Conservation (phyloP, 2,888 invertebrate species). For the Nomada fabriciana region DNA sequence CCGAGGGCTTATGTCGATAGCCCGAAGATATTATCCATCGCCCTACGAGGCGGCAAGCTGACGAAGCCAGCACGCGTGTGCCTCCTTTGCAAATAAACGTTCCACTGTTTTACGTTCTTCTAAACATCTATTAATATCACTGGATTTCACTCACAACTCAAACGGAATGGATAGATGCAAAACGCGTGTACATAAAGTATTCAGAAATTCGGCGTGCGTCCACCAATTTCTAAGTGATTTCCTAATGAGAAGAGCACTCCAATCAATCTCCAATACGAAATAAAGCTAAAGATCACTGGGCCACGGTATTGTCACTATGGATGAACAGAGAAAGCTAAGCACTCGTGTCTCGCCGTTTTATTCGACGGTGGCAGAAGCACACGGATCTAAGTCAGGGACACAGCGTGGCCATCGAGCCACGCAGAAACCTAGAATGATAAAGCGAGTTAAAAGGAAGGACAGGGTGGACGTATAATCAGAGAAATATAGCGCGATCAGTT, state of each 20-base stretch:
- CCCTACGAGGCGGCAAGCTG: not conserved
- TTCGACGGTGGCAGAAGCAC: not conserved
- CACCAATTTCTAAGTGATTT: slow-evolving; percentile 3
- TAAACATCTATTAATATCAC: not conserved
- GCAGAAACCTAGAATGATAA: slow-evolving; percentile 42
- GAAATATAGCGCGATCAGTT: slow-evolving; percentile 38
- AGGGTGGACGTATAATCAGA: slow-evolving; percentile 47
- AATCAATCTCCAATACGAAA: not conserved
- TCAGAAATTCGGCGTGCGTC: slow-evolving; percentile 7
- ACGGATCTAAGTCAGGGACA: slow-evolving; percentile 49
- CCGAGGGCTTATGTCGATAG: not conserved
- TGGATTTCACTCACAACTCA: too few relatives aligned
- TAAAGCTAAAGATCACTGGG: not conserved
- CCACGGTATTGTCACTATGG: not conserved
- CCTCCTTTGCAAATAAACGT: not conserved
- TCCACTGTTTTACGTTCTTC: not conserved
- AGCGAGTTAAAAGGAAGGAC: slow-evolving; percentile 42
- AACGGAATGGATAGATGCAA: too few relatives aligned
- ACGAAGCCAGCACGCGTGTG: not conserved
- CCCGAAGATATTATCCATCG: not conserved
- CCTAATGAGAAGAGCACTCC: not conserved
- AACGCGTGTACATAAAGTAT: not conserved
- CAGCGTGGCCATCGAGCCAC: slow-evolving; percentile 19
- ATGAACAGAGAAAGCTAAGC: not conserved
- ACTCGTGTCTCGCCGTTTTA: not conserved